A percentile compares a stretch with the other conserved stretches of the same genome.
phyloP scores from a whole-genome alignment of 2,797 vertebrate genomes.

The Carcharodon carcharias region DNA sequence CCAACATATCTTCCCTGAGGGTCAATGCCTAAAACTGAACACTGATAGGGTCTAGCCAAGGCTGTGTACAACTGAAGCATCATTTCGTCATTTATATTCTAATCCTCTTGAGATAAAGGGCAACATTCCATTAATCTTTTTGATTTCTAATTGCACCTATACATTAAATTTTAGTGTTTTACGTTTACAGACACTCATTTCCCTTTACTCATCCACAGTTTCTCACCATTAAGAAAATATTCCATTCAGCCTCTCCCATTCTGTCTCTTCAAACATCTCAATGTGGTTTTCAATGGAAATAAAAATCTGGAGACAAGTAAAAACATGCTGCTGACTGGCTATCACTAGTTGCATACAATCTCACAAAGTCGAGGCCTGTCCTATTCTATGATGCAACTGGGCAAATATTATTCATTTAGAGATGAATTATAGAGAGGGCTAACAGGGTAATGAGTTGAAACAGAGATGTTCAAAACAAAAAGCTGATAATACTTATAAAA shows the following conservation, averaged over 20 bases:
- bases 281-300: background rate
- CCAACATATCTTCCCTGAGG: background rate
- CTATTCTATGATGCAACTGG: background rate
- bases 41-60: background rate
- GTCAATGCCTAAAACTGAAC: background rate
- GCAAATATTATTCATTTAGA: background rate
- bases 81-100: background rate
- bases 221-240: background rate
- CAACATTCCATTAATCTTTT: background rate
- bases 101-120: background rate
- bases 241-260: background rate
- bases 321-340: background rate
- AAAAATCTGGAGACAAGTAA: background rate
- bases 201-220: background rate
- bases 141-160: background rate
- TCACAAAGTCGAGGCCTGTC: background rate
- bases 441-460: background rate
- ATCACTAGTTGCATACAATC: background rate
- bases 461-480: background rate
- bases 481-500: background rate
- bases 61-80: background rate
- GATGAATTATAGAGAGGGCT: background rate
- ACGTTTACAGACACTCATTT: background rate
- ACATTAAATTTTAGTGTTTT: background rate
- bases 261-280: too few relatives aligned